Evolutionary conservation across 2,888 invertebrate species (phyloP).

Genomic region (Polymixis lichenea): DNA sequence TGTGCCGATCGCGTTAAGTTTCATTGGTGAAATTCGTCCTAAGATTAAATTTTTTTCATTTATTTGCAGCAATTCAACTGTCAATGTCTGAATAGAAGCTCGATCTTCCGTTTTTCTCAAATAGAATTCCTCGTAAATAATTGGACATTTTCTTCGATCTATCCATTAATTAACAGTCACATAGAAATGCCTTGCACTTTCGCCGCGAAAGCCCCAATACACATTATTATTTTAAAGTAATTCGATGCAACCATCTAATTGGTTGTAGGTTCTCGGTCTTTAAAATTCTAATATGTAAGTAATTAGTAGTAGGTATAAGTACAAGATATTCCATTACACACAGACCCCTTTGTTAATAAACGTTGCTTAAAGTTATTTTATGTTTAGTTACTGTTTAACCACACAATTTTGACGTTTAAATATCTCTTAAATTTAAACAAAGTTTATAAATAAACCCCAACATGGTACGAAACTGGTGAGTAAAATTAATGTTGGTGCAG

Average conservation of each 20-base stretch:
- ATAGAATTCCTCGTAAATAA: conserved; percentile 18
- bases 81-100: conserved; percentile 1
- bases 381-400: too few species aligned
- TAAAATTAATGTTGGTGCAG: too few species aligned
- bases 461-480: too few species aligned
- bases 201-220: conserved; percentile 20
- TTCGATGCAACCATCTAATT: conserved; percentile 20
- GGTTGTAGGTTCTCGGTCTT: not conserved
- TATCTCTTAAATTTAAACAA: too few species aligned
- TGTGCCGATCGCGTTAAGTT: too few species aligned
- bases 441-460: too few species aligned
- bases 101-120: conserved; percentile 14
- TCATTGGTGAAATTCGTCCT: too few species aligned
- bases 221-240: conserved; percentile 35
- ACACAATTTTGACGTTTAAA: too few species aligned
- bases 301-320: too few species aligned
- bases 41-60: not conserved
- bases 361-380: too few species aligned
- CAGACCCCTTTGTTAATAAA: too few species aligned
- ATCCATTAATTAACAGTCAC: conserved; percentile 20
- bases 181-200: conserved; percentile 20
- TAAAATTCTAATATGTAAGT: not conserved
- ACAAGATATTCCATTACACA: not conserved
- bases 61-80: conserved; percentile 1
- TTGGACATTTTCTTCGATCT: conserved; percentile 18